Evolutionary conservation across 2,797 vertebrate species (phyloP).

Genomic region (Geotrypetes seraphini): DNA sequence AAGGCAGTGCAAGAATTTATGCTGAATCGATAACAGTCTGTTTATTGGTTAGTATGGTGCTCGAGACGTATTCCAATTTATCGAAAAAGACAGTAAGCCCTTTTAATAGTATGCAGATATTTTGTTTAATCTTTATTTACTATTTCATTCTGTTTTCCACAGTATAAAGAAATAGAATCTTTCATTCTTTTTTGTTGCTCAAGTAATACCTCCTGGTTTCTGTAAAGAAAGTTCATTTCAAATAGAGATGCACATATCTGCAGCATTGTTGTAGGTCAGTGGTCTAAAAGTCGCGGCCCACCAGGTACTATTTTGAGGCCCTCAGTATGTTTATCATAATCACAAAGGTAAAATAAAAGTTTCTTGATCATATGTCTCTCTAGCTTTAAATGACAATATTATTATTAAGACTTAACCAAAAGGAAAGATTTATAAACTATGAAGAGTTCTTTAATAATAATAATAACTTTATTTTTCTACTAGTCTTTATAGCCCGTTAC

Average conservation of each 20-base stretch:
- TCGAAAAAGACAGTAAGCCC: slow-evolving; percentile 23
- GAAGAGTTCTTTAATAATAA: no score
- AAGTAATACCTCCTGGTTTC: slow-evolving; percentile 28
- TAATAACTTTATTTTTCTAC: no score
- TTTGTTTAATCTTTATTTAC: slow-evolving; percentile 16
- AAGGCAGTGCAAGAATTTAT: slow-evolving; percentile 19
- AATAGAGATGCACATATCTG: slow-evolving; percentile 9
- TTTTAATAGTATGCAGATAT: slow-evolving; percentile 19
- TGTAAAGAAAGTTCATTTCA: slow-evolving; percentile 16
- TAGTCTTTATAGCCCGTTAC: no score
- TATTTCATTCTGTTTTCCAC: slow-evolving; percentile 41
- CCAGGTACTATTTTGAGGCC: no score
- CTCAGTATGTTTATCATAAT: no score
- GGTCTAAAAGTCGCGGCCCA: no score
- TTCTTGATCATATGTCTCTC: no score
- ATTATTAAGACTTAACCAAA: no score
- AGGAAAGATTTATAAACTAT: no score
- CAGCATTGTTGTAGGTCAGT: neutral
- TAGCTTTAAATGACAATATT: no score
- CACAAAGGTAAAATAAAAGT: no score
- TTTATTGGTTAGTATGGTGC: slow-evolving; percentile 48
- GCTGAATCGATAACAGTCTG: slow-evolving; percentile 50
- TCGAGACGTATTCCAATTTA: slow-evolving; percentile 30
- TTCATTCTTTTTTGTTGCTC: slow-evolving; percentile 35
- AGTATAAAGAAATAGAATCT: slow-evolving; percentile 26